Base-by-base conservation (phyloP, 1,140 invertebrate species). In the Linepithema humile region DNA sequence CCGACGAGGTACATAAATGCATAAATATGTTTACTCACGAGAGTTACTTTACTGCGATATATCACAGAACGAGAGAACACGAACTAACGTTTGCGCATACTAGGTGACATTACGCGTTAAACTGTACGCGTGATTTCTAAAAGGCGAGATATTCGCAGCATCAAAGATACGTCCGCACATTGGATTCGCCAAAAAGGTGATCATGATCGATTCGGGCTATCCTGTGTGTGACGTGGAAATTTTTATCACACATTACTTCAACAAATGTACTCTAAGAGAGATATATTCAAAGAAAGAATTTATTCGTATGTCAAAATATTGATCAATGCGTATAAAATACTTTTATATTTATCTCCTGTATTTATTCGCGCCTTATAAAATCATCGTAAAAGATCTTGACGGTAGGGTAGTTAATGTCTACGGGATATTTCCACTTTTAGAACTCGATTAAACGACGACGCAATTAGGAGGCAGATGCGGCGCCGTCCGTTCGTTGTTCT, bases 21-120 rank as follows among this genome's bases (percentile, higher is more conserved):
- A 85, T 83, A 86, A 89, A 89, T 84, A 89, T 67, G 60, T 43
- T 83, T 88, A 88, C 84, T 57, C 67, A 72, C 75, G 82, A 74
- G 82, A 85, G 85, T 87, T n/a, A n/a, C n/a, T n/a, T 80, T 78
- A 80, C 38, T 26, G 38, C 23, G 45, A 43, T 12, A 62, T 64
- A 17, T 12, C 9, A 9, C 40, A 32, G 38, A 20, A 57, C 12
- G 38, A 26, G 69, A 20, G 26, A 5, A 45, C 17, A 32, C 32
- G 69, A 15, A 20, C n/a, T 60, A 40, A 75, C n/a, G 55, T 59
- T 38, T 23, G 53, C 35, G 50, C 69, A n/a, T 32, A 70, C 50
- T 26, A 9, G 57, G 35, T n/a, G 40, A 57, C 57, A 75, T n/a
- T n/a, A 75, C 82, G 53, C 86, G 64, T 87, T 87, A 87, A 88